Evolutionary conservation across 2,888 invertebrate species (phyloP), one percentile per base, ranked within the genome.

Genomic region (Tenthredo notha): DNA sequence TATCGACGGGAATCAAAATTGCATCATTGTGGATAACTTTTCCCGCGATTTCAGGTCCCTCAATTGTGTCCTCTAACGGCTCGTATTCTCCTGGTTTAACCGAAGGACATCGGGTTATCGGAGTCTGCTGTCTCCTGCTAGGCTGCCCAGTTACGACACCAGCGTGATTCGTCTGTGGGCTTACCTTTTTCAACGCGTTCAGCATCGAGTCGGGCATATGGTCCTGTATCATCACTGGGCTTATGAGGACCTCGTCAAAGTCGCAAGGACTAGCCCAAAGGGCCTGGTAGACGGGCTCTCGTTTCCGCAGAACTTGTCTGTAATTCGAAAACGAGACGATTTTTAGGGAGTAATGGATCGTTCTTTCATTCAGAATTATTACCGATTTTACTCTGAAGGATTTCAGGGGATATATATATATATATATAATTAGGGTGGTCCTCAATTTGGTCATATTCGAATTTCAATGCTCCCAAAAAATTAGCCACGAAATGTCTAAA

Each of bases 121-220:
- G 87, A 82, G 87, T 85, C 65, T 86, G 84, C 86, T 88, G 86
- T 87, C 85, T 84, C 87, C 72, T 80, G 43, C 43, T 70, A 29
- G 78, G 82, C 54, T 84, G 85, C 70, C 70, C 65, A 40, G 84
- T 82, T 25, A 85, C 70, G 21, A 84, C 85, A 29, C 72, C 40
- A 37, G 77, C 61, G 61, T 12, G 58, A 80, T 61, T 83, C 10
- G 18, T 29, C 43, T 67, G 67, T 78, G 84, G 77, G 89, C 95
- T 94, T 96, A 98, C 98, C 97, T 97, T 97, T 94, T 97, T 96
- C 87, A 98, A 94, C 43, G 97, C 98, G 87, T 97, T 96, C 89
- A 98, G 94, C 85, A 98, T 97, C 92, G 96, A 96, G 92, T 98
- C 97, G 47, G 98, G 98, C 98, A 98, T 98, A 93, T 98, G 98